Evolutionary conservation across 2,888 invertebrate genomes (phyloP).

Genomic region (Hypsopygia costalis): DNA sequence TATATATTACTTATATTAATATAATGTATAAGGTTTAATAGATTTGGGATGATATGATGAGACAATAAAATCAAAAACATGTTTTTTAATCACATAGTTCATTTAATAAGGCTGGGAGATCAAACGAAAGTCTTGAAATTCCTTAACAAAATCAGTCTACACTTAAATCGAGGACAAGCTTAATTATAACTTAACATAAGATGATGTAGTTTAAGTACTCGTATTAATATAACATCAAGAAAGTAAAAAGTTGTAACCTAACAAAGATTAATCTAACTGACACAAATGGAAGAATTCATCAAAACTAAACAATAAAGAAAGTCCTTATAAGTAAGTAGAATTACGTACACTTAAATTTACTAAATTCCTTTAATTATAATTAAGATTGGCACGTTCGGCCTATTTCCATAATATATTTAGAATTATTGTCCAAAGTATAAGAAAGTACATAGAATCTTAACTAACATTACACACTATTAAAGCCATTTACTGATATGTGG

Average conservation of each 20-base stretch:
- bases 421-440: conserved; percentile 23
- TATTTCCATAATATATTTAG: conserved; percentile 37
- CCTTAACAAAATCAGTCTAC: conserved; percentile 68
- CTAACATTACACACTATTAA: conserved; percentile 48
- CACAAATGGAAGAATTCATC: conserved; percentile 57
- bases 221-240: too few relatives aligned
- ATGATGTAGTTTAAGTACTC: too few relatives aligned
- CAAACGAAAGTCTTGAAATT: conserved; percentile 76
- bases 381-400: conserved; percentile 73
- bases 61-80: too few relatives aligned
- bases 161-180: conserved; percentile 15
- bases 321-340: conserved; percentile 19
- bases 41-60: too few relatives aligned
- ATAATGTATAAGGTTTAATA: too few relatives aligned
- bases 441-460: conserved; percentile 18
- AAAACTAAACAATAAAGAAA: conserved; percentile 21
- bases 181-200: too few relatives aligned
- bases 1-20: too few relatives aligned
- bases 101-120: conserved; percentile 73
- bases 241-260: conserved; percentile 16
- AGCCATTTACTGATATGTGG: conserved; percentile 45
- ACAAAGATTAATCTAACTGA: conserved; percentile 32
- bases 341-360: conserved; percentile 2
- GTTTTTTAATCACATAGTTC: conserved; percentile 35
- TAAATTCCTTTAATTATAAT: neutral